phyloP scores from a whole-genome alignment of 2,797 vertebrate genomes.

The Pipistrellus nathusii region DNA sequence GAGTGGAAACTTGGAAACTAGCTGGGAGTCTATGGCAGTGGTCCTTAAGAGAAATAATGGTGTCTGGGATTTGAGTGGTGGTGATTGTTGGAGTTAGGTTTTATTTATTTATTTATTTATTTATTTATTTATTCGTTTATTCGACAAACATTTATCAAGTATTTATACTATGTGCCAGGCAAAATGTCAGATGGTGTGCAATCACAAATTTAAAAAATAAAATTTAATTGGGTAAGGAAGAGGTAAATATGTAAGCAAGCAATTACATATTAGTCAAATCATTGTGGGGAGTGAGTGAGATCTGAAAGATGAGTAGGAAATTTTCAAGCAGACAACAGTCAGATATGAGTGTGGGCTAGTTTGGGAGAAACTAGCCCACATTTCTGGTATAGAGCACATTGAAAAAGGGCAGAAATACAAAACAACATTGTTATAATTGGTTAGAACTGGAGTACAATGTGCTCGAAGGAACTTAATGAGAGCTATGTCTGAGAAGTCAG shows the following conservation, averaged over 20 bases:
- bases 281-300: background rate
- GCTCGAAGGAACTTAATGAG: background rate
- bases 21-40: background rate
- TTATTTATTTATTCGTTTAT: background rate
- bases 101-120: background rate
- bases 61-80: background rate
- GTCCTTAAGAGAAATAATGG: background rate
- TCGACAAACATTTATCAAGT: slow-evolving; percentile 5
- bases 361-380: background rate
- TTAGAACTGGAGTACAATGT: background rate
- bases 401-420: background rate
- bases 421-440: background rate
- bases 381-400: background rate
- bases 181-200: slow-evolving; percentile 54
- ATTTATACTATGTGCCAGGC: slow-evolving; percentile 1
- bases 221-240: background rate
- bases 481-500: background rate
- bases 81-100: background rate
- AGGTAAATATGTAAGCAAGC: slow-evolving; percentile 9
- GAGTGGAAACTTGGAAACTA: background rate
- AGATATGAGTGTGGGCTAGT: background rate
- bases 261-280: background rate
- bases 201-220: slow-evolving; percentile 27
- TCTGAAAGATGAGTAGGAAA: background rate
- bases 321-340: background rate